A percentile compares a stretch with the other conserved stretches of the same genome.
These are phyloP conservation scores for Tricholaema leucomelas DNA, from an alignment of 2,113 vertebrate species.

Conservation along the genomic window DNA sequence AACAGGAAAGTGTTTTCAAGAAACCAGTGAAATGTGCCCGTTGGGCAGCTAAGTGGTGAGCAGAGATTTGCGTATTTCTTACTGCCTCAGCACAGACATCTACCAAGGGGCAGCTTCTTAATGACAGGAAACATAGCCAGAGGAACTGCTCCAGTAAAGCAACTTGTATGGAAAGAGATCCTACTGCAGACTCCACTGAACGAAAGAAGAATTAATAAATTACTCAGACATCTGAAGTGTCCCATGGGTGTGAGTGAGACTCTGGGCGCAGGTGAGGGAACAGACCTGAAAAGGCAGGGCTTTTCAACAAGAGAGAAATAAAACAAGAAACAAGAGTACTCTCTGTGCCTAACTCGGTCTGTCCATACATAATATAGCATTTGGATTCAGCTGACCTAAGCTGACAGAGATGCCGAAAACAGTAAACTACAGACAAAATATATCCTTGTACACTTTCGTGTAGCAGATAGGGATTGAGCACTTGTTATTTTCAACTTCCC, in stretches of 20 bases:
- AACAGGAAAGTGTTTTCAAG: neutral
- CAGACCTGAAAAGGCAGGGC: neutral
- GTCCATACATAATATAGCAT: neutral
- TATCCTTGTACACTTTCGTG: neutral
- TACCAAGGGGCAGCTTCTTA: neutral
- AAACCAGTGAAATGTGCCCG: neutral
- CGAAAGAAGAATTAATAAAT: neutral
- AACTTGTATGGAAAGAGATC: neutral
- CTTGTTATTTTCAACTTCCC: neutral
- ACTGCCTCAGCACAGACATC: neutral
- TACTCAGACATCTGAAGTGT: neutral
- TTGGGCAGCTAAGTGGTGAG: neutral
- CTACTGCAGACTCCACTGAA: accelerated
- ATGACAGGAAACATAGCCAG: neutral
- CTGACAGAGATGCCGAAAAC: neutral
- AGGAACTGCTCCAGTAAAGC: neutral
- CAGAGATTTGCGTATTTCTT: neutral
- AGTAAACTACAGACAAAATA: neutral
- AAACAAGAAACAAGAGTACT: neutral
- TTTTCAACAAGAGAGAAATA: neutral
- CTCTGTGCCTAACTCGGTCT: neutral
- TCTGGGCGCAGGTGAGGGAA: neutral
- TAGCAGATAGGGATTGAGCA: neutral
- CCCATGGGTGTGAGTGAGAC: neutral
- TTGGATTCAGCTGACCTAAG: neutral